Conservation (phyloP, 2,113 vertebrate genomes). For the Malaclemys terrapin region DNA sequence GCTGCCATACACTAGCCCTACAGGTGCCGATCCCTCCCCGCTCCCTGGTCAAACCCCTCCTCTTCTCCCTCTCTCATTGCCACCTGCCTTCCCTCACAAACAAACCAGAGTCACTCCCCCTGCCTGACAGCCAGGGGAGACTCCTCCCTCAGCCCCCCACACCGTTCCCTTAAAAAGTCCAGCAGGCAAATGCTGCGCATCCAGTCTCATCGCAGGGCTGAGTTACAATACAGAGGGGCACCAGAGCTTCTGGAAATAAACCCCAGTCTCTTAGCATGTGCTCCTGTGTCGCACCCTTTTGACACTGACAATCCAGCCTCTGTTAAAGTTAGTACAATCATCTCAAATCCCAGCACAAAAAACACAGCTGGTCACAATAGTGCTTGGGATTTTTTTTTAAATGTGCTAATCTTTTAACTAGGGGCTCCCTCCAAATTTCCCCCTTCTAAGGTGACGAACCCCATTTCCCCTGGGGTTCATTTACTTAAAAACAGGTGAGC, state of each 20-base stretch:
- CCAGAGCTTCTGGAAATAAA: background rate
- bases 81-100: background rate
- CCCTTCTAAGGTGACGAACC: background rate
- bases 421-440: background rate
- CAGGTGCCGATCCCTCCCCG: background rate
- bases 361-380: background rate
- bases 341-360: background rate
- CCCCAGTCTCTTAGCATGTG: background rate
- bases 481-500: background rate
- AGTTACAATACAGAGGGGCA: background rate
- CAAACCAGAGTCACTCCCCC: background rate
- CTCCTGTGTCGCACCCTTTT: background rate
- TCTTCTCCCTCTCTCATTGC: background rate
- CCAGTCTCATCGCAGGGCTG: background rate
- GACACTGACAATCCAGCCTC: background rate
- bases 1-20: background rate
- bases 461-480: background rate
- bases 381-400: background rate
- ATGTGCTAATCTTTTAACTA: background rate
- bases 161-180: background rate
- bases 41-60: background rate
- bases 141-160: background rate
- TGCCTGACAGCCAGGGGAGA: background rate
- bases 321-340: background rate
- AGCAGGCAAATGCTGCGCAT: background rate